Conservation (phyloP, 2,113 vertebrate genomes). For the Siniperca knerii region DNA sequence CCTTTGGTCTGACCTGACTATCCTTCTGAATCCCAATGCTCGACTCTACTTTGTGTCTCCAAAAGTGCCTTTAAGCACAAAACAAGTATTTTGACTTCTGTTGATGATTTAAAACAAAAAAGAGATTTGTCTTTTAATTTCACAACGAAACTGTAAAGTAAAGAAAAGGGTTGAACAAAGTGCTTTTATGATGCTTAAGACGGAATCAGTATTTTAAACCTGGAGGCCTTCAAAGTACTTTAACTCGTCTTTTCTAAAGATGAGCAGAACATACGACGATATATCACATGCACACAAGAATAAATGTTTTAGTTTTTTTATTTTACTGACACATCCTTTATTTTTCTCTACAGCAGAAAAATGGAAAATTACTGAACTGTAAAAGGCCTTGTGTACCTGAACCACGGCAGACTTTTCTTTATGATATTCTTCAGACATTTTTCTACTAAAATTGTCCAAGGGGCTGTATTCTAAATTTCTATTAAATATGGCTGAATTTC, state of each 20-base stretch:
- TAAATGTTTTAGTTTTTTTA: neutral
- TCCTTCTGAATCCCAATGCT: slow-evolving; percentile 25
- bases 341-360: slow-evolving; percentile 12
- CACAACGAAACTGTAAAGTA: slow-evolving; percentile 68
- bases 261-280: slow-evolving; percentile 45
- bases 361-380: neutral
- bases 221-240: slow-evolving; percentile 74
- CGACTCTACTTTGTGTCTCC: slow-evolving; percentile 55
- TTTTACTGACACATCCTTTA: neutral
- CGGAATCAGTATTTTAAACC: slow-evolving; percentile 68
- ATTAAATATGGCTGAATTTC: no score
- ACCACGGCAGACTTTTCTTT: neutral
- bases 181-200: slow-evolving; percentile 69
- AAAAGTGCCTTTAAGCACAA: slow-evolving; percentile 84
- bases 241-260: slow-evolving; percentile 40
- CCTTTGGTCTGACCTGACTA: slow-evolving; percentile 24
- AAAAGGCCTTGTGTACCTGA: neutral
- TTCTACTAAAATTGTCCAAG: neutral
- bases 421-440: neutral
- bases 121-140: slow-evolving; percentile 44
- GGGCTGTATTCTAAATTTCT: neutral
- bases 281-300: slow-evolving; percentile 3
- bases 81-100: slow-evolving; percentile 52
- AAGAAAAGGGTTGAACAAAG: slow-evolving; percentile 62
- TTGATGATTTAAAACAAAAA: slow-evolving; percentile 25